phyloP scores from a whole-genome alignment of 2,113 vertebrate species.

The Sterna hirundo region DNA sequence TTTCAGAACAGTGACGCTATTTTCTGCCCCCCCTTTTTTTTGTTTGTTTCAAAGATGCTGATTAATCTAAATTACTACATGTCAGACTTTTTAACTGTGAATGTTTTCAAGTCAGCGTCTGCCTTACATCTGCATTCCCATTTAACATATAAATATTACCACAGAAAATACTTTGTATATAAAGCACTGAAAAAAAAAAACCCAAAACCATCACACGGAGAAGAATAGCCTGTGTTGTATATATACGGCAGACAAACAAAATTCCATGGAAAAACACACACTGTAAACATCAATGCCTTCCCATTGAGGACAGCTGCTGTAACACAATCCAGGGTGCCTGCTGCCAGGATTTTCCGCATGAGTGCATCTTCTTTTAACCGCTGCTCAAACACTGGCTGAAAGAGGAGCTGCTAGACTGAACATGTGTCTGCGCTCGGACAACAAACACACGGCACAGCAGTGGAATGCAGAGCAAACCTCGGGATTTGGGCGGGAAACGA shows the following conservation, averaged over 20 bases:
- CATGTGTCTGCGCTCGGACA: slow-evolving; percentile 43
- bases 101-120: neutral
- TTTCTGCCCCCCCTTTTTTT: neutral
- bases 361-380: slow-evolving; percentile 62
- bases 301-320: slow-evolving; percentile 62
- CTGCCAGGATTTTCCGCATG: slow-evolving; percentile 71
- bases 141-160: slow-evolving; percentile 5
- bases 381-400: slow-evolving; percentile 57
- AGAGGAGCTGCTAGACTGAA: slow-evolving; percentile 63
- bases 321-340: slow-evolving; percentile 57
- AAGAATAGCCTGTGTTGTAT: slow-evolving; percentile 45
- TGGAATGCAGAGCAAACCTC: slow-evolving; percentile 50
- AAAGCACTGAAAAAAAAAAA: neutral
- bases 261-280: slow-evolving; percentile 68
- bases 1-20: neutral
- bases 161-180: neutral
- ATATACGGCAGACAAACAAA: slow-evolving; percentile 37
- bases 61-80: neutral
- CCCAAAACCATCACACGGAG: neutral
- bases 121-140: neutral
- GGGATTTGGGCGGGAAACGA: neutral
- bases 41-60: neutral
- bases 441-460: slow-evolving; percentile 31
- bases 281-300: slow-evolving; percentile 57
- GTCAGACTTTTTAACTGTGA: neutral